Base-by-base conservation (phyloP, 2,797 vertebrate species). In the Moxostoma hubbsi region DNA sequence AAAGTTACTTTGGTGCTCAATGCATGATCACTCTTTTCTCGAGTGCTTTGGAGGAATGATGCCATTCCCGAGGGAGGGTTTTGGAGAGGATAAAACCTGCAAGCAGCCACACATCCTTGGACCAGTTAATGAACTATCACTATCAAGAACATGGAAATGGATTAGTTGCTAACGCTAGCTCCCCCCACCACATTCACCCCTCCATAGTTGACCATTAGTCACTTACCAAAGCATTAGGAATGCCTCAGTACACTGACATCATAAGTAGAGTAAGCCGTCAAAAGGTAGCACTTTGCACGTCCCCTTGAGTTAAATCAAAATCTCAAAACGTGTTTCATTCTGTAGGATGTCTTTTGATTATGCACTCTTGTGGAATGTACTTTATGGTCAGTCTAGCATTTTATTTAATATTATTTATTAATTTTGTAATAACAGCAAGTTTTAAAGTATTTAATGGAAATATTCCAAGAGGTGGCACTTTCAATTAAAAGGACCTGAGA, bases 121-220 rank as follows among this genome's bases (percentile, higher is more conserved):
- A 89, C 89, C 86, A 65, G 89, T 89, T 92, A 93, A 92, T 93
- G 90, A 93, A 89, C 82, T 89, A 88, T 89, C 88, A 82, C 90
- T 85, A 89, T 86, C 83, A 87, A 86, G 86, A 87, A 82, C 89
- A 87, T 86, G 88, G 88, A 91, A 36, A 93, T 92, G 88, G 89
- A 92, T 92, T 88, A 91, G 88, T 90, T 86, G 88, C 90, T 89
- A 89, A 91, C 86, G 89, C 90, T 92, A 79, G 73, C 83, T 75
- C 79, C 83, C 84, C 83, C 89, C 91, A 75, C 70, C 83, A 36
- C 36, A 4, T 36, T 36, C 81, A 84, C 79, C 84, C 85, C 84
- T 80, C 76, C 82, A 73, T 54, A 80, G 75, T 66, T 73, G 13
- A 55, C 85, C 87, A 91, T 93, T 91, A 88, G 87, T 93, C 88